Evolutionary conservation across 2,797 vertebrate species (phyloP).

Genomic region (Cynopterus sphinx): DNA sequence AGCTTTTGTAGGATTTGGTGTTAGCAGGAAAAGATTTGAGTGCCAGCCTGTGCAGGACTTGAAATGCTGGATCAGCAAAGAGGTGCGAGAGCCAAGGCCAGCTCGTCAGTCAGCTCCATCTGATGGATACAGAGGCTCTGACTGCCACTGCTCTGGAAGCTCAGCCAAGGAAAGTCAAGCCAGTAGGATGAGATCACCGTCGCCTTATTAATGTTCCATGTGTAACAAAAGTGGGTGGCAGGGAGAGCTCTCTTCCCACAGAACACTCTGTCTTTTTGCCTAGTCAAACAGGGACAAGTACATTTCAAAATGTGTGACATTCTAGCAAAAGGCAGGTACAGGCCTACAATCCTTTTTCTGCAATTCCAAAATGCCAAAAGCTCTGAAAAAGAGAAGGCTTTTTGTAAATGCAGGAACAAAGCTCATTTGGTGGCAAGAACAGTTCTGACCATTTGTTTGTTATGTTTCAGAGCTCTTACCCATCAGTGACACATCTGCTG

Average conservation of each 20-base stretch:
- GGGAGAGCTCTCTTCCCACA: slow-evolving; percentile 3
- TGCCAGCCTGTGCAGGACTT: neutral
- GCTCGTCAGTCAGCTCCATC: neutral
- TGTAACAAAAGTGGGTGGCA: slow-evolving; percentile 38
- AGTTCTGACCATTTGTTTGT: neutral
- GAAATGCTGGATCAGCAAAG: neutral
- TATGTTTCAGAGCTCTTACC: neutral
- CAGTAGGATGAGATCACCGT: slow-evolving; percentile 68
- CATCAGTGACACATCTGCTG: neutral
- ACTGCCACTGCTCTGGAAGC: neutral
- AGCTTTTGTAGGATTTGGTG: neutral
- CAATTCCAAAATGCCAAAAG: neutral
- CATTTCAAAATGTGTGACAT: slow-evolving; percentile 46
- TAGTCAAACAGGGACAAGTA: slow-evolving; percentile 58
- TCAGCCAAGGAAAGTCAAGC: slow-evolving; percentile 39
- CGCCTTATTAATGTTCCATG: slow-evolving; percentile 34
- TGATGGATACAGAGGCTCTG: neutral
- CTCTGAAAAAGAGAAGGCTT: neutral
- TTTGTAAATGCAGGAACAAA: neutral
- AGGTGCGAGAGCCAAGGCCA: neutral
- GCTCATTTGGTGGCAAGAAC: neutral
- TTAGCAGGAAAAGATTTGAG: neutral
- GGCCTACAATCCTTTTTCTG: neutral
- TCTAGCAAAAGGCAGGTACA: slow-evolving; percentile 35
- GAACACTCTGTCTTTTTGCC: slow-evolving; percentile 53